These are phyloP conservation scores for Acanthosepion lycidas DNA, from an alignment of 2,888 invertebrate genomes.

Conservation along the genomic window DNA sequence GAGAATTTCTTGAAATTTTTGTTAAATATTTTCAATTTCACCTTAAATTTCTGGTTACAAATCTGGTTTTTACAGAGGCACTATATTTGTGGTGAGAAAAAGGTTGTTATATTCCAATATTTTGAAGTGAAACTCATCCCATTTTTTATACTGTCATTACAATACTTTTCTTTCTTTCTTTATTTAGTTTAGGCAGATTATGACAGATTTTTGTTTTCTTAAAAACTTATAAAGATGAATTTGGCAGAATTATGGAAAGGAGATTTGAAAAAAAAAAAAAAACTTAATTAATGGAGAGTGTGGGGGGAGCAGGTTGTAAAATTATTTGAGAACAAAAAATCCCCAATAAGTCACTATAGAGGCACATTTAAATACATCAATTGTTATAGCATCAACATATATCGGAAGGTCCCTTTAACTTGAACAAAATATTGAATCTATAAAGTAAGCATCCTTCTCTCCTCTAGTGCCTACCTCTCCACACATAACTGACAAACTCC, in stretches of 20 bases:
- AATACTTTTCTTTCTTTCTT: background rate
- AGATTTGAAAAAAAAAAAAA: too few relatives aligned
- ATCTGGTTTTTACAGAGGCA: background rate
- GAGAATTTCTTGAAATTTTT: background rate
- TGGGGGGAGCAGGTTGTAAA: too few relatives aligned
- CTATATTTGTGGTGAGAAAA: background rate
- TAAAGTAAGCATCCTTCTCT: background rate
- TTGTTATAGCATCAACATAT: background rate
- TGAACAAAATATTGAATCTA: background rate
- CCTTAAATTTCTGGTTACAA: background rate
- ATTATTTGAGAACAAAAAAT: too few relatives aligned
- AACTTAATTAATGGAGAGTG: too few relatives aligned
- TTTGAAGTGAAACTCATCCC: background rate
- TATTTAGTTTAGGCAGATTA: background rate
- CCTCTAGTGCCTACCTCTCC: constrained; percentile 34
- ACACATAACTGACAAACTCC: background rate
- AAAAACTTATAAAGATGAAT: background rate
- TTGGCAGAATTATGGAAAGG: too few relatives aligned
- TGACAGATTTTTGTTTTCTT: background rate
- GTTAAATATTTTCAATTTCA: background rate
- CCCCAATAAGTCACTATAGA: too few relatives aligned
- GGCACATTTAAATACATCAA: too few relatives aligned
- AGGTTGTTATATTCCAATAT: background rate
- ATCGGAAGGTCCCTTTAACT: background rate
- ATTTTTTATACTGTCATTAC: background rate